These are phyloP conservation scores for Drosophila percnosoma DNA, from an alignment of 2,888 invertebrate genomes.

Conservation along the genomic window DNA sequence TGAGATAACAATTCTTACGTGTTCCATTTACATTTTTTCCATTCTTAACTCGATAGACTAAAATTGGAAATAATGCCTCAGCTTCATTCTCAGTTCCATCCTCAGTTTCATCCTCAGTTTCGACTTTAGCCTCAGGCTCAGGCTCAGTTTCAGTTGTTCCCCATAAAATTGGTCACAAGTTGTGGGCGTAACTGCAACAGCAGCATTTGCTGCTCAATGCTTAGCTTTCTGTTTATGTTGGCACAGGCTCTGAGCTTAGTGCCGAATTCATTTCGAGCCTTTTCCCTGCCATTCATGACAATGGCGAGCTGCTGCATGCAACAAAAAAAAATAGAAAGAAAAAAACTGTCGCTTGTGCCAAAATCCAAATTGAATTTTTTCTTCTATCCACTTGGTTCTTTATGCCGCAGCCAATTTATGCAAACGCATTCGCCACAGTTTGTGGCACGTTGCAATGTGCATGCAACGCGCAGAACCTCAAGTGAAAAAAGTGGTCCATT, in stretches of 20 bases:
- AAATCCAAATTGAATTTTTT: constrained; percentile 79
- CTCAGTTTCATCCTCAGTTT: background rate
- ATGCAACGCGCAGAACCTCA: constrained; percentile 18
- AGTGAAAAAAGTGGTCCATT: constrained; percentile 43
- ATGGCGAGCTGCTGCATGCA: constrained; percentile 29
- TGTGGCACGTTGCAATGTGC: constrained; percentile 60
- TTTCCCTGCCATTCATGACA: constrained; percentile 37
- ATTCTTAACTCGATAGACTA: constrained; percentile 7
- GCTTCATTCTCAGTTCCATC: constrained; percentile 8
- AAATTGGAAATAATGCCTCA: constrained; percentile 49
- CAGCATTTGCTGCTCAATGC: constrained; percentile 36
- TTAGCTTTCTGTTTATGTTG: constrained; percentile 66
- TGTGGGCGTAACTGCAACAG: constrained; percentile 58
- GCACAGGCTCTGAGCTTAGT: constrained; percentile 37
- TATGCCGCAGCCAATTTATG: constrained; percentile 70
- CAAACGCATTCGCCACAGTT: constrained; percentile 73
- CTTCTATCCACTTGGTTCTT: constrained; percentile 41
- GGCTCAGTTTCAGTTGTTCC: constrained; percentile 10
- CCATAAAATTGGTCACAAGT: constrained; percentile 64
- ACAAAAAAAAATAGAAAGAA: background rate
- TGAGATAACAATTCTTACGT: background rate
- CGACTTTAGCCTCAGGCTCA: constrained; percentile 4
- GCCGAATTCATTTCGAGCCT: constrained; percentile 40
- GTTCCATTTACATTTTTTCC: constrained; percentile 7
- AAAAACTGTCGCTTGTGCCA: constrained; percentile 55